phyloP scores from a whole-genome alignment of 1,140 invertebrate species.

The Atopsyche davidsoni region DNA sequence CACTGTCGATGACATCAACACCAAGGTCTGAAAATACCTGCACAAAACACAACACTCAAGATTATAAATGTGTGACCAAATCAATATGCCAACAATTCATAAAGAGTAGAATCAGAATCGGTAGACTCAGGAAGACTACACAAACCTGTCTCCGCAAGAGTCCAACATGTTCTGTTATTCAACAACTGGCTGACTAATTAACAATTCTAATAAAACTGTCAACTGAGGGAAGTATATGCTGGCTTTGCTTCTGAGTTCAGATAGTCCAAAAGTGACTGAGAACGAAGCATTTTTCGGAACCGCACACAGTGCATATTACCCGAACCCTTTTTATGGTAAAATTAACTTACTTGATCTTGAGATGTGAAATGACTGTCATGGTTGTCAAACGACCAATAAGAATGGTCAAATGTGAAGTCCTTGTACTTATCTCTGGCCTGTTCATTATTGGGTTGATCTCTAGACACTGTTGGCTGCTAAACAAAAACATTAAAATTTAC shows the following conservation, averaged over 20 bases:
- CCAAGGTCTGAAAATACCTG: constrained; percentile 83
- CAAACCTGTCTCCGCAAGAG: too few relatives aligned
- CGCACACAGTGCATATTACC: not conserved
- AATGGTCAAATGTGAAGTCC: constrained; percentile 91
- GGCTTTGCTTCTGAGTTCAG: too few relatives aligned
- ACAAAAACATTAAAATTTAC: constrained; percentile 1
- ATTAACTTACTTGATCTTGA: constrained; percentile 64
- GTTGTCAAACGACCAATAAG: constrained; percentile 80
- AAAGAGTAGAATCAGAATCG: too few relatives aligned
- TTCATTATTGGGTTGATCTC: constrained; percentile 42
- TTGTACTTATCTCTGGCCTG: constrained; percentile 64
- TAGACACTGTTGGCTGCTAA: too few relatives aligned
- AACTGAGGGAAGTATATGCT: too few relatives aligned
- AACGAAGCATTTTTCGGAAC: not conserved
- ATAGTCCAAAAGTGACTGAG: too few relatives aligned
- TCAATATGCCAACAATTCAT: too few relatives aligned
- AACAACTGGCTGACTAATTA: too few relatives aligned
- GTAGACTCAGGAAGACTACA: too few relatives aligned
- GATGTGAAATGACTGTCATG: constrained; percentile 67
- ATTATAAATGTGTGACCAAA: too few relatives aligned
- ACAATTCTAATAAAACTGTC: too few relatives aligned
- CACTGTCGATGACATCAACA: constrained; percentile 85
- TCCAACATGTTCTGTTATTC: too few relatives aligned
- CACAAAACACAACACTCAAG: constrained; percentile 28
- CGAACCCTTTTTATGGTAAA: constrained; percentile 8